phyloP scores from a whole-genome alignment of 1,140 invertebrate species.

The Oedothorax gibbosus region DNA sequence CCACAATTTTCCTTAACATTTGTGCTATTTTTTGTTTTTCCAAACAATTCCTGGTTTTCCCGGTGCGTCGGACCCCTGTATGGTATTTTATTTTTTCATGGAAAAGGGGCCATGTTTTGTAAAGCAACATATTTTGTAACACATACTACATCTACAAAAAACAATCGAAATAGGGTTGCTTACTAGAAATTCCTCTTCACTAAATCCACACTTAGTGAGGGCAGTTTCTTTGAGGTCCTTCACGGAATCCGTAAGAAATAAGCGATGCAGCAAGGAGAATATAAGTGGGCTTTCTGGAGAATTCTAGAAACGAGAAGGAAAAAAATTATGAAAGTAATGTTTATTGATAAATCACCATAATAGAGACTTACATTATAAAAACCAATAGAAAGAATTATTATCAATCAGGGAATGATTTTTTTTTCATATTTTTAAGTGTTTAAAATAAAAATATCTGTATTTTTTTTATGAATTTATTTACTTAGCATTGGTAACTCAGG shows the following conservation, averaged over 20 bases:
- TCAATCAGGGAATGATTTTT: too few species aligned
- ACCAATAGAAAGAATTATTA: too few species aligned
- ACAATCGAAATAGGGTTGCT: conserved; percentile 48
- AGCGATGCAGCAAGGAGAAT: conserved; percentile 84
- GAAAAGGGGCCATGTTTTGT: background rate
- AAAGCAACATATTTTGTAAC: background rate
- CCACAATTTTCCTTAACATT: background rate
- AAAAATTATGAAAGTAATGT: background rate
- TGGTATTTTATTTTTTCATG: background rate
- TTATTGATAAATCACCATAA: background rate
- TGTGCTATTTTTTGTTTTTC: background rate
- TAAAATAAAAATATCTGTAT: too few species aligned
- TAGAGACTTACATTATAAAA: too few species aligned
- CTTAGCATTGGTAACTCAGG: too few species aligned
- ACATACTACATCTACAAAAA: conserved; percentile 47
- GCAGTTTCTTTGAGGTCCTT: conserved; percentile 78
- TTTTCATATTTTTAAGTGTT: too few species aligned
- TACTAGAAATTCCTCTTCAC: conserved; percentile 87
- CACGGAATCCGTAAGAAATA: conserved; percentile 80
- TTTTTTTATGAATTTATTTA: too few species aligned
- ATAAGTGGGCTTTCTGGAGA: conserved; percentile 88
- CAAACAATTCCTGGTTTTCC: background rate
- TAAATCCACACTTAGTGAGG: conserved; percentile 74
- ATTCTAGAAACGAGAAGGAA: conserved; percentile 70
- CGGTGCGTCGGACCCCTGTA: background rate